These are phyloP conservation scores for Teleiodes luculella DNA, from an alignment of 2,888 invertebrate genomes.

Conservation along the genomic window DNA sequence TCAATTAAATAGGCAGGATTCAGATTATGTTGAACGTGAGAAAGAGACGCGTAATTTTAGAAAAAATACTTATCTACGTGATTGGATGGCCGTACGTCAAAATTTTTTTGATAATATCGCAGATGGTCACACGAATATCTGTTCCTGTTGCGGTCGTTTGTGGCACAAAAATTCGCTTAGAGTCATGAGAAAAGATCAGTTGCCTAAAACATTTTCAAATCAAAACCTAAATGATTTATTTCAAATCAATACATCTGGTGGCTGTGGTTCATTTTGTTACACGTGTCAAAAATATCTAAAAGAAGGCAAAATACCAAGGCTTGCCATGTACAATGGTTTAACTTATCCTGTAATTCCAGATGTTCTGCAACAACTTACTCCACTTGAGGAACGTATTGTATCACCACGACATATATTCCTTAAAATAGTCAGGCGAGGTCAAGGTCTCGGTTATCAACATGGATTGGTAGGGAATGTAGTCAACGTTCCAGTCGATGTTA, in stretches of 20 bases:
- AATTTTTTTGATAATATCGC: not conserved
- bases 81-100: slow-evolving; percentile 1
- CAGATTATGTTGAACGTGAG: slow-evolving; percentile 16
- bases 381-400: slow-evolving; percentile 25
- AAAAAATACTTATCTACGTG: not conserved
- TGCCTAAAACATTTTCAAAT: slow-evolving; percentile 12
- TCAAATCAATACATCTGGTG: slow-evolving; percentile 5
- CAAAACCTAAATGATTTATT: slow-evolving; percentile 11
- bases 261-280: slow-evolving; percentile 10
- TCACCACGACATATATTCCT: slow-evolving; percentile 23
- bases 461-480: slow-evolving; percentile 25
- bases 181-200: slow-evolving; percentile 4
- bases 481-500: slow-evolving; percentile 25
- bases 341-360: slow-evolving; percentile 23
- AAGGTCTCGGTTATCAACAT: slow-evolving; percentile 26
- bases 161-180: slow-evolving; percentile 18
- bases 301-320: slow-evolving; percentile 20
- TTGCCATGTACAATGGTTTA: slow-evolving; percentile 23
- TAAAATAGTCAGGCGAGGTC: slow-evolving; percentile 23
- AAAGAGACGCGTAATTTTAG: not conserved
- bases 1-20: slow-evolving; percentile 17
- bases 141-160: slow-evolving; percentile 11
- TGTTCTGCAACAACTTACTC: slow-evolving; percentile 20
- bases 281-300: slow-evolving; percentile 18
- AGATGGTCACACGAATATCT: slow-evolving; percentile 6